Conservation (phyloP, 2,797 vertebrate species). For the Agapornis canus region DNA sequence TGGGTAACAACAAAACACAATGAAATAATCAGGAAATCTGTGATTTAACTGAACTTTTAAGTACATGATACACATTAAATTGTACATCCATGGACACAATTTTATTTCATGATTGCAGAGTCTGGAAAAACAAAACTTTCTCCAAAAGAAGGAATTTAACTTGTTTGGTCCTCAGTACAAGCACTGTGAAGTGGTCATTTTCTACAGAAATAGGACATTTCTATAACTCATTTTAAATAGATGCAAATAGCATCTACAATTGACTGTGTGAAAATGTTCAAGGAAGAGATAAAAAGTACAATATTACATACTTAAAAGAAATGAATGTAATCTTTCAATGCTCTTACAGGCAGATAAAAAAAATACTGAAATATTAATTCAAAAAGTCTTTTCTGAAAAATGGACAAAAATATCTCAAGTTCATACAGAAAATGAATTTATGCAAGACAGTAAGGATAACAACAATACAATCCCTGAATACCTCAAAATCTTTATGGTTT, state of each 20-base stretch:
- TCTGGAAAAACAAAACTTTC: neutral
- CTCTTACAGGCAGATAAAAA: neutral
- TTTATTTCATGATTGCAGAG: neutral
- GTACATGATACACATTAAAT: neutral
- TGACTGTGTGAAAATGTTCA: neutral
- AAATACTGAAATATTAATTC: conserved; percentile 49
- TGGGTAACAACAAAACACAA: neutral
- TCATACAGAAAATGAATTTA: conserved; percentile 73
- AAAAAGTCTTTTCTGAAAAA: conserved; percentile 32
- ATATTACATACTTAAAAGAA: conserved; percentile 28
- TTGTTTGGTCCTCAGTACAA: neutral
- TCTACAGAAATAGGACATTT: conserved; percentile 49
- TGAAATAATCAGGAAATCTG: neutral
- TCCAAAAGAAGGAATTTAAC: neutral
- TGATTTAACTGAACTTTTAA: neutral
- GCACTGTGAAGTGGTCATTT: neutral
- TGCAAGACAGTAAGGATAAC: conserved; percentile 72
- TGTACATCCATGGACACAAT: neutral
- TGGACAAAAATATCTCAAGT: conserved; percentile 26
- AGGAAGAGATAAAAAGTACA: conserved; percentile 45
- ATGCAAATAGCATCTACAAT: conserved; percentile 53
- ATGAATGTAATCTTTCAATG: conserved; percentile 35
- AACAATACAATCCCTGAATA: conserved; percentile 72
- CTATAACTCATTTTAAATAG: conserved; percentile 54
- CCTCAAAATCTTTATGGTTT: conserved; percentile 78